These are phyloP conservation scores for Leptinotarsa texana DNA, from an alignment of 1,140 invertebrate species.

Conservation along the genomic window DNA sequence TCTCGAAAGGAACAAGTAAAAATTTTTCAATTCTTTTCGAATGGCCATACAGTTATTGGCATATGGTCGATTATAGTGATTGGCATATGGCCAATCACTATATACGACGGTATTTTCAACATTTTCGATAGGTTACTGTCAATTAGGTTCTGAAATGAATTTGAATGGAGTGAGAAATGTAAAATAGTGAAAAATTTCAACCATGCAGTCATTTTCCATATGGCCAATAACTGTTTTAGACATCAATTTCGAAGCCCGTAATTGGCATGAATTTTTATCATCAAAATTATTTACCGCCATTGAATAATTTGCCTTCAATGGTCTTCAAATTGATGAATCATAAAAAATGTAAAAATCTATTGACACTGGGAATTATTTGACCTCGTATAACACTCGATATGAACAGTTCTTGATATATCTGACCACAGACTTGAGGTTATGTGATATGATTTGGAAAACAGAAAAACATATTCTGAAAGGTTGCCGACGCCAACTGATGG, in stretches of 20 bases:
- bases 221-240: not conserved
- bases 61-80: not conserved
- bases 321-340: not conserved
- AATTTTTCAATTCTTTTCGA: not conserved
- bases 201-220: not conserved
- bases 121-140: not conserved
- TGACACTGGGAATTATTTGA: not conserved
- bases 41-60: no score
- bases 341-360: not conserved
- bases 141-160: not conserved
- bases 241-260: not conserved
- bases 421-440: not conserved
- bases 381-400: not conserved
- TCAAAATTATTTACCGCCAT: not conserved
- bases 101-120: not conserved
- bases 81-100: not conserved
- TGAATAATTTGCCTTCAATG: not conserved
- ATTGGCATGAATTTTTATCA: not conserved
- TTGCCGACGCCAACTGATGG: no score
- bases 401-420: not conserved
- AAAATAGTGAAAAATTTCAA: not conserved
- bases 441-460: no score
- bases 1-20: not conserved
- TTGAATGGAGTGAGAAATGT: not conserved
- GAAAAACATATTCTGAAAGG: no score